A percentile compares a stretch with the other conserved stretches of the same genome.
Conservation (phyloP, 1,140 invertebrate genomes). For the Drosophila navojoa region DNA sequence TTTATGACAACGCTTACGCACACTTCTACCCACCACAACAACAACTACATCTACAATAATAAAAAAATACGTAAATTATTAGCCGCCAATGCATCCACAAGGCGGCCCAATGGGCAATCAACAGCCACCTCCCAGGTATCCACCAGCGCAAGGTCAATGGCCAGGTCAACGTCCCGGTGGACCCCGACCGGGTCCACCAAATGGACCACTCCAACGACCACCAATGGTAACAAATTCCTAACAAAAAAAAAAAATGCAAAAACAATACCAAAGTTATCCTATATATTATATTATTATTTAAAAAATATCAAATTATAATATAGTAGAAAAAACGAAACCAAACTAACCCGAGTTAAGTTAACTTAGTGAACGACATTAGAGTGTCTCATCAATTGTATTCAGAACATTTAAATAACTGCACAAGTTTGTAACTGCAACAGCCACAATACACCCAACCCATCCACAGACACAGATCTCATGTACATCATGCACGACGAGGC, state of each 20-base stretch:
- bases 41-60: constrained; percentile 59
- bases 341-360: constrained; percentile 74
- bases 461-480: constrained; percentile 22
- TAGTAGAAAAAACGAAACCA: constrained; percentile 23
- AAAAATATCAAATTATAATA: constrained; percentile 42
- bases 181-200: constrained; percentile 88
- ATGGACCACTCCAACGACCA: constrained; percentile 86
- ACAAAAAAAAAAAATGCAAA: constrained; percentile 25
- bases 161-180: constrained; percentile 87
- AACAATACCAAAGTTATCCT: constrained; percentile 35
- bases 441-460: constrained; percentile 21
- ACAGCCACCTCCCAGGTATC: constrained; percentile 85
- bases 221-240: constrained; percentile 87
- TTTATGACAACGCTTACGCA: constrained; percentile 76
- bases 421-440: constrained; percentile 46
- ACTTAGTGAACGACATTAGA: constrained; percentile 56
- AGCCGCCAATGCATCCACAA: constrained; percentile 83
- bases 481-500: constrained; percentile 11
- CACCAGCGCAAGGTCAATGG: constrained; percentile 84
- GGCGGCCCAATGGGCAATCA: constrained; percentile 82
- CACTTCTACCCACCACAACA: constrained; percentile 68
- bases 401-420: constrained; percentile 71
- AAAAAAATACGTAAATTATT: constrained; percentile 61
- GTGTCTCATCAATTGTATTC: constrained; percentile 69
- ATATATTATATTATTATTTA: constrained; percentile 32